Evolutionary conservation across 92 coral and sea anemone genomes (phyloP).

Genomic region (Siderastrea siderea): DNA sequence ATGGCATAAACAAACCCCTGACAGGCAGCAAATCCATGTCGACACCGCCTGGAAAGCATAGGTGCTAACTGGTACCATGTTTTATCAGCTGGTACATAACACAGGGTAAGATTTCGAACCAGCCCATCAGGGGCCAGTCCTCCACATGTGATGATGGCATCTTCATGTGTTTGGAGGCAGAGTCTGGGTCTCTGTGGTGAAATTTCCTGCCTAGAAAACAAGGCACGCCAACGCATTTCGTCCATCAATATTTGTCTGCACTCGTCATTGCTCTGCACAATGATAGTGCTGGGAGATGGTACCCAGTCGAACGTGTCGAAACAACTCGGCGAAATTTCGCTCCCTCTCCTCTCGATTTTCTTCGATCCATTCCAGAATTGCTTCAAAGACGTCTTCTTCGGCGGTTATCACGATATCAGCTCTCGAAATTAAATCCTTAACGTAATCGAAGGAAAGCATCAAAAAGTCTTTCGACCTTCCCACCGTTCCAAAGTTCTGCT

Average conservation of each 20-base stretch:
- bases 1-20: slow-evolving; percentile 83
- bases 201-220: slow-evolving; percentile 41
- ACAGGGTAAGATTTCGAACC: slow-evolving; percentile 76
- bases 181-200: slow-evolving; percentile 70
- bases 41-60: slow-evolving; percentile 80
- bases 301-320: slow-evolving; percentile 85
- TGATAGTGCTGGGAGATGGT: slow-evolving; percentile 74
- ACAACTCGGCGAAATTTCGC: slow-evolving; percentile 72
- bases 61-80: slow-evolving; percentile 84
- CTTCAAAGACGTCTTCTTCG: slow-evolving; percentile 92
- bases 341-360: slow-evolving; percentile 77
- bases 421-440: slow-evolving; percentile 81
- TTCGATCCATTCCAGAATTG: slow-evolving; percentile 82
- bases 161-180: slow-evolving; percentile 83
- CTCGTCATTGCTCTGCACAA: slow-evolving; percentile 67
- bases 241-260: slow-evolving; percentile 79
- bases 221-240: slow-evolving; percentile 67
- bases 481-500: slow-evolving; percentile 82
- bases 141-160: slow-evolving; percentile 85
- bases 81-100: slow-evolving; percentile 78
- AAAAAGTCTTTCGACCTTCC: slow-evolving; percentile 85
- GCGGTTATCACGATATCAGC: slow-evolving; percentile 79
- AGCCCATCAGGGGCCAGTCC: slow-evolving; percentile 81
- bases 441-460: slow-evolving; percentile 64
- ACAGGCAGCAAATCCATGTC: slow-evolving; percentile 81